Evolutionary conservation across 1,140 invertebrate genomes (phyloP).

Genomic region (Eumeta japonica): DNA sequence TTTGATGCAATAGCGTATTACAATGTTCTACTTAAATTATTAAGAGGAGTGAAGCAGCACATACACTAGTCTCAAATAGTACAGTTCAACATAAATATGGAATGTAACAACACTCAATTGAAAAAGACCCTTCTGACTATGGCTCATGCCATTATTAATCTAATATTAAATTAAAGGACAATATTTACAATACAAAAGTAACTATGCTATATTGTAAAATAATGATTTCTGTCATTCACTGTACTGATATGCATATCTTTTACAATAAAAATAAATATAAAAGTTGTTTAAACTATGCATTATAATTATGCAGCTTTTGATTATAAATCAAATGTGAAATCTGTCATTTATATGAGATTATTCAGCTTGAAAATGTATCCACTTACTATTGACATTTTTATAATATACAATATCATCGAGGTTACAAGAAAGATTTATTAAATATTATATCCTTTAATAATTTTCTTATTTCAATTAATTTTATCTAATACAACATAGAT

Average conservation of each 20-base stretch:
- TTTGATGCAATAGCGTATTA: too few relatives aligned
- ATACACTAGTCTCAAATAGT: conserved; percentile 39
- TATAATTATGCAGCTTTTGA: conserved; percentile 39
- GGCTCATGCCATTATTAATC: conserved; percentile 43
- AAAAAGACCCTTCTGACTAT: conserved; percentile 41
- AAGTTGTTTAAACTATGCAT: conserved; percentile 51
- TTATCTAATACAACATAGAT: conserved; percentile 55
- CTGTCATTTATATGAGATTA: conserved; percentile 47
- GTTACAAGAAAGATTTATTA: conserved; percentile 51
- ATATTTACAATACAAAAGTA: conserved; percentile 56
- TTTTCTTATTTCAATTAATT: conserved; percentile 54
- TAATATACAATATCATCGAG: conserved; percentile 50
- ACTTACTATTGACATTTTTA: conserved; percentile 43
- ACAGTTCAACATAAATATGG: conserved; percentile 54
- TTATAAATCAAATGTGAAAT: conserved; percentile 52
- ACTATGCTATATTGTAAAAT: conserved; percentile 55
- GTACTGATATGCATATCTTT: conserved; percentile 51
- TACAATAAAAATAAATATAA: conserved; percentile 49
- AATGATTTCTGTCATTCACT: conserved; percentile 45
- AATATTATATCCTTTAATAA: conserved; percentile 54
- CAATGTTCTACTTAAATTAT: background rate
- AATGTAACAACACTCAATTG: conserved; percentile 56
- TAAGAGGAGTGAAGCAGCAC: conserved; percentile 14
- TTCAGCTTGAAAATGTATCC: conserved; percentile 45
- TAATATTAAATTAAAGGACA: conserved; percentile 53